phyloP scores from a whole-genome alignment of 2,797 vertebrate species.

The Melanogrammus aeglefinus region DNA sequence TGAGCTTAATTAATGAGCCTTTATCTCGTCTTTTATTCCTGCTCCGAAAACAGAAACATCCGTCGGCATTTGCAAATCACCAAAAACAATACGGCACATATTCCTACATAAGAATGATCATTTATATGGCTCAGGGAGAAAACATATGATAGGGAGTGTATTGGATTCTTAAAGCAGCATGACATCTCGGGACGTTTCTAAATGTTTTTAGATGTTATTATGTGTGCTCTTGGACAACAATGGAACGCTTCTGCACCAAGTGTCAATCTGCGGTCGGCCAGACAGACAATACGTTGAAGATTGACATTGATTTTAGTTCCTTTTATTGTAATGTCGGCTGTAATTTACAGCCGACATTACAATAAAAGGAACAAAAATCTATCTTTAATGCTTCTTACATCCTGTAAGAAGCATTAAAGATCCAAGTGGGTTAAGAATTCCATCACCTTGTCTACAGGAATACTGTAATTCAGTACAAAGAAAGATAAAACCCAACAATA shows the following conservation, averaged over 20 bases:
- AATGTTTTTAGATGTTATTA: background rate
- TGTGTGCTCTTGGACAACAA: background rate
- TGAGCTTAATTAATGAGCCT: slow-evolving; percentile 66
- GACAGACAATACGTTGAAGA: background rate
- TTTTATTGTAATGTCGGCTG: background rate
- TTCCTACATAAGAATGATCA: background rate
- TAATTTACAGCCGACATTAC: too few relatives aligned
- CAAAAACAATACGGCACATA: too few relatives aligned
- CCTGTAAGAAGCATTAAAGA: background rate
- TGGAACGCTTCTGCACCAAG: background rate
- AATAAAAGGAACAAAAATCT: too few relatives aligned
- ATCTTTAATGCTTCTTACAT: too few relatives aligned
- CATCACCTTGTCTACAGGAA: background rate
- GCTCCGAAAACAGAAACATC: slow-evolving; percentile 40
- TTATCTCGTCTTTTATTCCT: slow-evolving; percentile 48
- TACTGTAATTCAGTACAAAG: background rate
- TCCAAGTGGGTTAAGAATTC: background rate
- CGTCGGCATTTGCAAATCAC: slow-evolving; percentile 20
- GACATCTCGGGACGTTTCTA: background rate
- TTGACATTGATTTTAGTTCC: background rate
- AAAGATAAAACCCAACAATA: background rate
- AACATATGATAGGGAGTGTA: background rate
- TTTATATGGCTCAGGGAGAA: background rate
- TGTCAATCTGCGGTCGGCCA: background rate
- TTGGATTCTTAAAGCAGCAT: background rate